Base-by-base conservation (phyloP, 2,113 vertebrate genomes). In the Elephas maximus region DNA sequence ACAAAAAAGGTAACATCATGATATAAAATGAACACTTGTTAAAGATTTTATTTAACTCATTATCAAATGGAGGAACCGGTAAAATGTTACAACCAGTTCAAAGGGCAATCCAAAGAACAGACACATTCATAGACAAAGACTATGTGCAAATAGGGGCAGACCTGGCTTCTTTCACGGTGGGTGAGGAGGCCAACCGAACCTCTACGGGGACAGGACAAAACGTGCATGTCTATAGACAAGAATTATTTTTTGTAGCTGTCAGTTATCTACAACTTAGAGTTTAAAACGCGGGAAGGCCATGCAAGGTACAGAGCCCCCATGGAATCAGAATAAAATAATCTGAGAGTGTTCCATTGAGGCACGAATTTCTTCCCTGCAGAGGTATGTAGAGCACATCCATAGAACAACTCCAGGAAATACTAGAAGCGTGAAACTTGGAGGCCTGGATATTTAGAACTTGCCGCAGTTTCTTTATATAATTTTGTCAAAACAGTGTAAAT, bases 41-140 rank as follows among this genome's bases (percentile, higher is more conserved):
- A 51, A 63, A 93, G 87, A 57, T 92, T 94, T 83, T n/a, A 67
- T 86, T 96, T 78, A 76, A 71, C 53, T 93, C 60, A 41, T 41
- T 53, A 37, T 44, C n/a, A 45, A 88, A 80, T 73, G 51, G 51
- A 65, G 73, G 44, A 81, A 88, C 48, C 37, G 80, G 24, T 30
- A 79, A 77, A n/a, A 88, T 60, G 14, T 93, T 81, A 60, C 10
- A 48, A 48, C 11, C 28, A 71, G 24, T 62, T 89, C 73, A 45
- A 78, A 97, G 28, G 74, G 85, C 21, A 94, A 86, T 65, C 44
- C 41, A 21, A 94, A 67, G 63, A 65, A 45, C 18, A 73, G 21
- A 90, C 26, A 69, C 57, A 62, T 57, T 90, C n/a, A 23, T n/a
- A 86, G 76, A 93, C 76, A 74, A 92, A 81, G 65, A 74, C 63